Conservation (phyloP, 2,113 vertebrate genomes). For the Thamnophis sirtalis region DNA sequence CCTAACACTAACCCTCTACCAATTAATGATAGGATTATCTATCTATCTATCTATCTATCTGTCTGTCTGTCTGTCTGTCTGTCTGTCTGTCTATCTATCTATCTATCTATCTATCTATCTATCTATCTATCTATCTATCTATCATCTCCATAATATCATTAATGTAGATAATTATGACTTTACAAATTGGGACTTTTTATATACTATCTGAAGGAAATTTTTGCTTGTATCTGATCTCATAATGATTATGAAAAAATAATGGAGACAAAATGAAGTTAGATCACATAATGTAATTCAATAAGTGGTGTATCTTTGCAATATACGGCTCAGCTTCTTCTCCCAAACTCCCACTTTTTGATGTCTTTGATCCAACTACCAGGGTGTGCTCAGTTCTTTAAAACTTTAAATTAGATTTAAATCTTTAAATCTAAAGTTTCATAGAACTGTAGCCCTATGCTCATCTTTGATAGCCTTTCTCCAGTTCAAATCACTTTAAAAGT, state of each 20-base stretch:
- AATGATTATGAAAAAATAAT: not conserved
- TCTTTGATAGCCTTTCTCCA: not conserved
- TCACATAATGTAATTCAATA: not conserved
- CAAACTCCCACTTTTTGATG: not conserved
- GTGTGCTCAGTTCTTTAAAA: not conserved
- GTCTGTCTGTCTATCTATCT: no score
- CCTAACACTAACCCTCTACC: not conserved
- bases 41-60: no score
- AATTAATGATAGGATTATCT: not conserved
- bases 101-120: no score
- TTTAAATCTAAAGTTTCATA: not conserved
- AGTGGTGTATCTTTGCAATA: not conserved
- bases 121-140: no score
- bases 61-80: no score
- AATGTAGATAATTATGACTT: not conserved
- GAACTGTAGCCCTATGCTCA: not conserved
- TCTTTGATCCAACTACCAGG: not conserved
- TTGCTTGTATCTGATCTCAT: not conserved
- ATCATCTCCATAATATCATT: not conserved
- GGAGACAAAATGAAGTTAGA: not conserved
- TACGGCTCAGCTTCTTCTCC: not conserved
- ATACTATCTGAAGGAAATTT: not conserved
- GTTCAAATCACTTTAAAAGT: not conserved
- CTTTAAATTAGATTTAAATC: not conserved
- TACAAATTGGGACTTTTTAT: not conserved